Evolutionary conservation across 2,888 invertebrate genomes (phyloP).

Genomic region (Eupsilia transversa): DNA sequence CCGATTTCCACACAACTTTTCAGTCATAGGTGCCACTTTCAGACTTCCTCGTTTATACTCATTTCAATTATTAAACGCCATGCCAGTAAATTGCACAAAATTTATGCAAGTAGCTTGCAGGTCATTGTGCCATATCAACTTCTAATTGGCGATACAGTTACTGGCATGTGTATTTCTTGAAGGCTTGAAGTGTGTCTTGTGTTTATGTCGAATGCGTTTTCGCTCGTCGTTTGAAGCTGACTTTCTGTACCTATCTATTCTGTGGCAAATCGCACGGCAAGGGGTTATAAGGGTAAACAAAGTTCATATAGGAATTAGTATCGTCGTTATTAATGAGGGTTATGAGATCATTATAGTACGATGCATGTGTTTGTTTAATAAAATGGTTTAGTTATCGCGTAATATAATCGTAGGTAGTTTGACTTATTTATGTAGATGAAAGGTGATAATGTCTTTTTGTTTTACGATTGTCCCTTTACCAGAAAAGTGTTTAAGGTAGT

Average conservation of each 20-base stretch:
- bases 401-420: constrained; percentile 42
- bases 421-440: constrained; percentile 43
- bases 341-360: constrained; percentile 51
- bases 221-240: neutral
- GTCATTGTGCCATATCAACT: too few species aligned
- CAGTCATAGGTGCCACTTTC: neutral
- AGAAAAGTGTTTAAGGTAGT: neutral
- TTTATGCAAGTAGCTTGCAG: neutral
- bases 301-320: constrained; percentile 64
- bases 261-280: constrained; percentile 34
- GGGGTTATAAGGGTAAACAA: constrained; percentile 63
- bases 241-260: neutral
- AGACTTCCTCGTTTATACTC: too few species aligned
- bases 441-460: constrained; percentile 33
- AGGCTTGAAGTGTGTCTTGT: neutral
- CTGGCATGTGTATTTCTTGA: neutral
- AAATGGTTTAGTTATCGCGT: constrained; percentile 56
- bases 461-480: constrained; percentile 10
- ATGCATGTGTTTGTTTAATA: constrained; percentile 50
- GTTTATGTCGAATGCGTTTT: neutral
- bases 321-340: constrained; percentile 58
- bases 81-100: neutral
- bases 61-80: too few species aligned
- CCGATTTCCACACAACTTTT: neutral
- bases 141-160: neutral